Evolutionary conservation across 2,888 invertebrate genomes (phyloP), one percentile per base, ranked within the genome.

Genomic region (Dorcus parallelipipedus): DNA sequence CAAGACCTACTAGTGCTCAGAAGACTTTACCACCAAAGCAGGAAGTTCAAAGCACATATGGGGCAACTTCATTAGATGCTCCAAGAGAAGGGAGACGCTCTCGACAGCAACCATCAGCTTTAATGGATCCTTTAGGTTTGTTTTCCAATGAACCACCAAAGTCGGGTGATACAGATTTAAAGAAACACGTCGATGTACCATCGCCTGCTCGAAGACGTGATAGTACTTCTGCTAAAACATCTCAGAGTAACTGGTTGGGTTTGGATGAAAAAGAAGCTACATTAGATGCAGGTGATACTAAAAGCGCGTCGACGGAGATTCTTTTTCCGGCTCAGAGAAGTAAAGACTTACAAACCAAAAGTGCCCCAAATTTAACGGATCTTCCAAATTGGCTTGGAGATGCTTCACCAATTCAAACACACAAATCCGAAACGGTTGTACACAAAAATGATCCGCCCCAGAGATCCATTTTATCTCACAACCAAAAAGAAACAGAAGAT

Each of bases 101-200:
- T 39, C 54, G 56, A 43, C 64, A 52, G 52, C 64, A 50, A 60
- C 55, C 54, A 10, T 64, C 69, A n/a, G 73, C 80, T 61, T 69
- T 84, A 49, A 80, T 83, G 52, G 84, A 85, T 71, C 82, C 84
- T 61, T 74, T 85, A 56, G 84, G 84, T 20, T 77, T 80, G 6
- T 72, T 82, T 39, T 72, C 78, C 3, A 69, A 69, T 45, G 79
- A 79, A 72, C 17, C 61, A 38, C 54, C 49, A 10, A 51, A 56
- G 8, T 49, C 40, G 7, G 39, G 49, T 26, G 14, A 58, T 14
- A 62, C 45, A 5, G 58, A 66, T 48, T 6, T 40, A 17, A 43
- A 23, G 23, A 51, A 40, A 40, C 33, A 38, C 6, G 17, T 14
- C 9, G 40, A 40, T 2, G 10, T 47, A 38, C 14, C 48, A 17